These are phyloP conservation scores for Hemichromis elongatus DNA, from an alignment of 2,113 vertebrate species.

Conservation along the genomic window DNA sequence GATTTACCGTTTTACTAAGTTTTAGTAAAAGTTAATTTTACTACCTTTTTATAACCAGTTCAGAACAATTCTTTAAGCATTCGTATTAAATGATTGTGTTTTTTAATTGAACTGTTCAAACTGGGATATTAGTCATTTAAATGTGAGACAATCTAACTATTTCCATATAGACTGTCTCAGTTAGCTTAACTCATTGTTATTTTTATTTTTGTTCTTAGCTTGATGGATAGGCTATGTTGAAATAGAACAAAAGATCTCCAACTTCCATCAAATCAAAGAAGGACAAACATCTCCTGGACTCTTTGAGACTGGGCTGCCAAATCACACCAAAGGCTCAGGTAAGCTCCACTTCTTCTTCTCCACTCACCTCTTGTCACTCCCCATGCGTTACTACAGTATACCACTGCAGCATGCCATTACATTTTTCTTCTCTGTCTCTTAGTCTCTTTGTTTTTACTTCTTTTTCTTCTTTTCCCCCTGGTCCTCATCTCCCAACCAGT, in stretches of 20 bases:
- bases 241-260: not conserved
- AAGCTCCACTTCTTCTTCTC: not conserved
- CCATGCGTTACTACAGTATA: not conserved
- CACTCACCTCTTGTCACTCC: not conserved
- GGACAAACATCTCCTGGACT: not conserved
- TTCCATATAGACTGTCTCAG: too few relatives aligned
- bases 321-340: not conserved
- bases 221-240: not conserved
- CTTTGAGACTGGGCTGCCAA: not conserved
- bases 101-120: not conserved
- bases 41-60: not conserved
- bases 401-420: not conserved
- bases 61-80: not conserved
- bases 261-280: not conserved
- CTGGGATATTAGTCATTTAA: not conserved
- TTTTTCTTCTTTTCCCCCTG: not conserved
- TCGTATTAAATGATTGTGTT: not conserved
- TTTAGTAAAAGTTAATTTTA: not conserved
- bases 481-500: not conserved
- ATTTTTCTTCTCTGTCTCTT: not conserved
- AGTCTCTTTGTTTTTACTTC: not conserved
- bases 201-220: not conserved
- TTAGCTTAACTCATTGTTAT: not conserved
- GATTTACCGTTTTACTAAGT: not conserved
- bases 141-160: not conserved